Conservation (phyloP, 2,797 vertebrate species). For the Kryptopterus vitreolus region DNA sequence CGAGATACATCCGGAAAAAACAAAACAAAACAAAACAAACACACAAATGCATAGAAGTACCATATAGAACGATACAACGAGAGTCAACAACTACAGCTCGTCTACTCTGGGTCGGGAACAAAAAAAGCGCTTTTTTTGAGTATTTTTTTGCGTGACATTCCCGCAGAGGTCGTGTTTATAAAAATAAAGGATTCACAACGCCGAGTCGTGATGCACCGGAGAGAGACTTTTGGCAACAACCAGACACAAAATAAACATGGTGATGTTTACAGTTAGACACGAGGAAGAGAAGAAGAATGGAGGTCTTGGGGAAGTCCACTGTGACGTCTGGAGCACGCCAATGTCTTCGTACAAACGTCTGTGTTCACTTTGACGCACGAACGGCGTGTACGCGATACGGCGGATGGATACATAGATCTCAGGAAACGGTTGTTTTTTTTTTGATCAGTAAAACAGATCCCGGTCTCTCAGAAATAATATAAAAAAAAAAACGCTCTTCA, state of each 20-base stretch:
- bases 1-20: slow-evolving; percentile 69
- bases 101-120: slow-evolving; percentile 67
- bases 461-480: slow-evolving; percentile 5
- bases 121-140: slow-evolving; percentile 71
- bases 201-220: slow-evolving; percentile 68
- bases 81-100: slow-evolving; percentile 70
- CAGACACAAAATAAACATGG: slow-evolving; percentile 70
- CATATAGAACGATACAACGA: slow-evolving; percentile 43
- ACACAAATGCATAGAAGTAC: slow-evolving; percentile 77
- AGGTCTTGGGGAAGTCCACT: slow-evolving; percentile 43
- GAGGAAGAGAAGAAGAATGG: slow-evolving; percentile 30
- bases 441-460: slow-evolving; percentile 9
- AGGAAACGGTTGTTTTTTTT: not conserved
- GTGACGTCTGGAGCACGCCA: slow-evolving; percentile 31
- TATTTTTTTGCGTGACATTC: slow-evolving; percentile 56
- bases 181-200: slow-evolving; percentile 82
- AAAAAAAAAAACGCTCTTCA: slow-evolving; percentile 15
- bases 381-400: not conserved
- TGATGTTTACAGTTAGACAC: slow-evolving; percentile 65
- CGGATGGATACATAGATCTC: not conserved
- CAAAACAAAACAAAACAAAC: too few species aligned
- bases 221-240: slow-evolving; percentile 81
- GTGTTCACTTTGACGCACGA: not conserved
- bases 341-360: slow-evolving; percentile 4
- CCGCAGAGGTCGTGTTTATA: slow-evolving; percentile 71